Conservation (phyloP, 2,113 vertebrate species). For the Leuciscus idus region DNA sequence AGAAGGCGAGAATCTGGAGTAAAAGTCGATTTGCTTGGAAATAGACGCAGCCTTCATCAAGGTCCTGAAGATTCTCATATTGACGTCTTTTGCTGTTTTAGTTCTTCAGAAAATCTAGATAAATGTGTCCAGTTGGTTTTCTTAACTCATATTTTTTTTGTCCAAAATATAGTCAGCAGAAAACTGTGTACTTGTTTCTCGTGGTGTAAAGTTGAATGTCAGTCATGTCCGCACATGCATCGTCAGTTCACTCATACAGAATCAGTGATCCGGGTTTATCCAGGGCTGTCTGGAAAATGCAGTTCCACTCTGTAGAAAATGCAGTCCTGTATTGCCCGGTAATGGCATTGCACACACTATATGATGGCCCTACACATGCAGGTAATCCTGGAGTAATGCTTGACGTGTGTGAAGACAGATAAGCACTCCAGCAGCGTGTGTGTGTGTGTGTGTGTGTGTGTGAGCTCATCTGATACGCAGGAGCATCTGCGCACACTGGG, state of each 20-base stretch:
- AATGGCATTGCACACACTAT: neutral
- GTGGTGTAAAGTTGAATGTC: neutral
- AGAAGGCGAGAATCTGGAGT: constrained; percentile 81
- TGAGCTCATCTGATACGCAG: neutral
- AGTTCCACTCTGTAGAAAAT: neutral
- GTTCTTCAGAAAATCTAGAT: neutral
- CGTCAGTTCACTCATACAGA: neutral
- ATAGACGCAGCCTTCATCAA: constrained; percentile 71
- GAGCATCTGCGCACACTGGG: neutral
- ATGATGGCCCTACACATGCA: neutral
- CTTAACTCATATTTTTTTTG: neutral
- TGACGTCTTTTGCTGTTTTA: constrained; percentile 21
- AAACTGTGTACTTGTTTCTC: neutral
- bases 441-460: neutral
- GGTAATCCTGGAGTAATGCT: neutral
- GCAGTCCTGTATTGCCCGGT: neutral
- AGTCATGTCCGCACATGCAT: neutral
- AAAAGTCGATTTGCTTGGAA: constrained; percentile 78
- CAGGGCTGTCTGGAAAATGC: neutral
- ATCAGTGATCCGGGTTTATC: neutral
- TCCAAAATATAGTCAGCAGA: neutral
- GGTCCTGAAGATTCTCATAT: constrained; percentile 75
- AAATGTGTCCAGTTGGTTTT: neutral
- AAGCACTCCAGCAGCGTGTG: neutral
- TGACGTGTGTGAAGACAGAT: neutral